Evolutionary conservation across 2,113 vertebrate species (phyloP), one percentile per base, ranked within the genome.

Genomic region (Plestiodon gilberti): DNA sequence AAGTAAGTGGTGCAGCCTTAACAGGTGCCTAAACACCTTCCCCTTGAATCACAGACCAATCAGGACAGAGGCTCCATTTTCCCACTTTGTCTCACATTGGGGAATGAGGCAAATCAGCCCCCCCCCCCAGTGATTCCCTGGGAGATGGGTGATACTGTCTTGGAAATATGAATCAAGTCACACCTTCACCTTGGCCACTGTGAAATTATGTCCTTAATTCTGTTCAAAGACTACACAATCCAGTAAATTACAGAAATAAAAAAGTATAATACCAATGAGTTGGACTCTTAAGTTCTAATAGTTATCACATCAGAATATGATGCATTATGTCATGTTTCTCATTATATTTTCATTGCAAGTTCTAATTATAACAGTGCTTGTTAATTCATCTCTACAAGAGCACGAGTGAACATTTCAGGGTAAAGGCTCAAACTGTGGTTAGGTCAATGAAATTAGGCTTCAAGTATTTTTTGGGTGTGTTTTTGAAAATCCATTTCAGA

Each of bases 291-390:
- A 79, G 84, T 82, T 89, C 84, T 92, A 94, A 95, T 92, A 93
- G 89, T 81, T 93, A 91, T 91, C 90, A 92, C 67, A 92, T 90
- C 88, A 90, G 91, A 94, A 92, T 92, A 91, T 94, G 92, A 94
- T 94, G 82, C 91, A 95, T 93, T 90, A 84, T 93, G 81, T 93
- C 92, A 82, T 67, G 91, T 91, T 92, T 93, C 94, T 93, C 86
- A 94, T 94, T 93, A 94, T 90, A 20, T 85, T 94, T 94, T 91
- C 86, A 95, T 89, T 93, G 57, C 38, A 74, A 82, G 55, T 92
- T 93, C 92, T 92, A 92, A 94, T 95, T 94, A 94, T 94, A 93
- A 88, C 83, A 23, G 81, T 87, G 13, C 2, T 92, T 40, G 61
- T 25, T 91, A 89, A 89, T 81, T 52, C 4, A 90, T 55, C 40